A percentile compares a stretch with the other conserved stretches of the same genome.
phyloP scores from a whole-genome alignment of 2,888 invertebrate species.

The Leucoma salicis region DNA sequence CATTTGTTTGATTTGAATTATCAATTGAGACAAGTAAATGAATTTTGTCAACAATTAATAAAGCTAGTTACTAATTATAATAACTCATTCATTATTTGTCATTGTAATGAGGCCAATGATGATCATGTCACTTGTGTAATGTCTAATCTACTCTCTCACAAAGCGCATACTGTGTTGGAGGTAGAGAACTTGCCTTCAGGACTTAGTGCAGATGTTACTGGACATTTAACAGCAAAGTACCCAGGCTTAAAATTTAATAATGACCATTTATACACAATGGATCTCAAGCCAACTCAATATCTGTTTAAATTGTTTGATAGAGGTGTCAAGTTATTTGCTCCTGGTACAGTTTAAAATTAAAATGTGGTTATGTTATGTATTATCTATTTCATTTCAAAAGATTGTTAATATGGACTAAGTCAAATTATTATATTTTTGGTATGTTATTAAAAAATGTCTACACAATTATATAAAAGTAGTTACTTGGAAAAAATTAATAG shows the following conservation, averaged over 20 bases:
- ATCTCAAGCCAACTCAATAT: slow-evolving; percentile 62
- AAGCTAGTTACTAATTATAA: slow-evolving; percentile 51
- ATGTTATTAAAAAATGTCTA: no score
- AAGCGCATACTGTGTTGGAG: slow-evolving; percentile 84
- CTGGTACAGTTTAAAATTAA: slow-evolving; percentile 83
- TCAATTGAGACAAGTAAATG: slow-evolving; percentile 73
- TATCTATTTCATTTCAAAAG: no score
- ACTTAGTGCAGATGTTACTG: slow-evolving; percentile 87
- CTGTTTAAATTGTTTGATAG: slow-evolving; percentile 88
- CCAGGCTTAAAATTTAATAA: slow-evolving; percentile 57
- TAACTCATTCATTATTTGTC: slow-evolving; percentile 70
- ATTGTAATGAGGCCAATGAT: slow-evolving; percentile 82
- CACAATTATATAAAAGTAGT: no score
- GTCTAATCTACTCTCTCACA: slow-evolving; percentile 83
- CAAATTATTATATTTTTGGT: no score
- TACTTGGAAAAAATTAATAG: no score
- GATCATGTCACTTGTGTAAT: slow-evolving; percentile 82
- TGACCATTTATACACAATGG: slow-evolving; percentile 50
- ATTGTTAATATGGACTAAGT: no score
- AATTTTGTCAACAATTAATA: slow-evolving; percentile 72
- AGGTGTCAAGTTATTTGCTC: slow-evolving; percentile 87
- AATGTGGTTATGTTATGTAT: no score
- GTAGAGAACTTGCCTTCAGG: slow-evolving; percentile 87
- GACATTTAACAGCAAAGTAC: slow-evolving; percentile 82
- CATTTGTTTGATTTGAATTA: slow-evolving; percentile 86